Evolutionary conservation across 2,113 vertebrate species (phyloP).

Genomic region (Lophotis ruficrista): DNA sequence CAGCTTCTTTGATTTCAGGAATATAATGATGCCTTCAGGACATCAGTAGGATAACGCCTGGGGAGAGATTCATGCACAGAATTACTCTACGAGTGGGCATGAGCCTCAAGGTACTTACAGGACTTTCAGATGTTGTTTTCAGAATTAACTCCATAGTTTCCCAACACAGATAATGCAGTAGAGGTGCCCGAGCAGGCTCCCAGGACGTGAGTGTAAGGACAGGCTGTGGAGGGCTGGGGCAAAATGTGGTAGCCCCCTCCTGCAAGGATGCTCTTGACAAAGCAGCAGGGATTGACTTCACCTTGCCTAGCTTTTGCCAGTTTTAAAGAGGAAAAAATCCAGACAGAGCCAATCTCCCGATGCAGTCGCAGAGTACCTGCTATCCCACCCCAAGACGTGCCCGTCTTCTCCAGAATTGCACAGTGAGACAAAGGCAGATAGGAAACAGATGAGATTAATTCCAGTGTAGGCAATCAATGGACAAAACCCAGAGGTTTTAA

Average conservation of each 20-base stretch:
- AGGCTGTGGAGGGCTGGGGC: background rate
- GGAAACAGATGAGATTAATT: background rate
- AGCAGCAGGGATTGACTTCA: background rate
- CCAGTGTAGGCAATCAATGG: background rate
- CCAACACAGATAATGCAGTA: background rate
- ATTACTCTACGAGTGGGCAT: background rate
- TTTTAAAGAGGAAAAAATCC: background rate
- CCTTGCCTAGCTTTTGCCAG: background rate
- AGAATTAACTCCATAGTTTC: background rate
- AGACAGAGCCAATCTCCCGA: background rate
- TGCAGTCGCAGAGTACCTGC: background rate
- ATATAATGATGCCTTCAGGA: slow-evolving; percentile 48
- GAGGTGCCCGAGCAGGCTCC: background rate
- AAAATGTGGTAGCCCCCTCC: background rate
- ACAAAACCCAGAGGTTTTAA: background rate
- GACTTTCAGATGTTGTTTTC: slow-evolving; percentile 19
- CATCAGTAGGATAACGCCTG: background rate
- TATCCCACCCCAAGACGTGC: rapidly evolving
- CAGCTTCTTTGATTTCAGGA: slow-evolving; percentile 45
- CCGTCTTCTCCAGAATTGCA: background rate
- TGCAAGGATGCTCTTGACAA: background rate
- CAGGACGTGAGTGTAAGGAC: rapidly evolving
- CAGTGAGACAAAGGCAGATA: background rate
- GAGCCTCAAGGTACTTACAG: background rate
- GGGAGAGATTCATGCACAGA: slow-evolving; percentile 2